A percentile compares a stretch with the other conserved stretches of the same genome.
These are phyloP conservation scores for Tringa solitaria DNA, from an alignment of 2,113 vertebrate genomes.

Conservation along the genomic window DNA sequence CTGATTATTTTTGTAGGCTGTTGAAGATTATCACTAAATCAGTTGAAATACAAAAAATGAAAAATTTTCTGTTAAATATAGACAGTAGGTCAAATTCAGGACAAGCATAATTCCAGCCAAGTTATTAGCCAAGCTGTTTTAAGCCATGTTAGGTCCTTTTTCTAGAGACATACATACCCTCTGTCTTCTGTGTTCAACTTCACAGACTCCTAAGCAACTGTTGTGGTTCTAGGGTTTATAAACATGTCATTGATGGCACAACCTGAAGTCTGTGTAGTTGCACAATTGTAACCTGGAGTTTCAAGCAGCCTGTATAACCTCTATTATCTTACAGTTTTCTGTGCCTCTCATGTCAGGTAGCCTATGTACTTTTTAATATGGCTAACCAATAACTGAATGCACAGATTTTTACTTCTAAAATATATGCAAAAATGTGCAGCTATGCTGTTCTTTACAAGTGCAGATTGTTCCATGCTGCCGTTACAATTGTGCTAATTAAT, in stretches of 20 bases:
- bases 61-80: not conserved
- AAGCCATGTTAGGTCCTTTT: not conserved
- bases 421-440: not conserved
- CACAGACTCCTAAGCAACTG: not conserved
- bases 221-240: not conserved
- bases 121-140: not conserved
- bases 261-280: not conserved
- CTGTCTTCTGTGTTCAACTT: not conserved
- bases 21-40: not conserved
- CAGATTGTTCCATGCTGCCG: not conserved
- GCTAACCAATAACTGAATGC: not conserved
- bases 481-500: conserved; percentile 26
- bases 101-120: not conserved
- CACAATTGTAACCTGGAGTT: not conserved
- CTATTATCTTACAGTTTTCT: not conserved
- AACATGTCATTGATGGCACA: not conserved
- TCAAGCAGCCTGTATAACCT: not conserved
- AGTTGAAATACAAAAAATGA: not conserved
- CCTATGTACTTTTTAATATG: not conserved
- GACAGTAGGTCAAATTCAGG: not conserved
- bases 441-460: conserved; percentile 23
- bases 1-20: not conserved
- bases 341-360: not conserved
- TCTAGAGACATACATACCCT: not conserved
- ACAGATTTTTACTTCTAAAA: conserved; percentile 6